A percentile compares a stretch with the other conserved stretches of the same genome.
These are phyloP conservation scores for Philopedon plagiatum DNA, from an alignment of 2,888 invertebrate genomes.

Conservation along the genomic window DNA sequence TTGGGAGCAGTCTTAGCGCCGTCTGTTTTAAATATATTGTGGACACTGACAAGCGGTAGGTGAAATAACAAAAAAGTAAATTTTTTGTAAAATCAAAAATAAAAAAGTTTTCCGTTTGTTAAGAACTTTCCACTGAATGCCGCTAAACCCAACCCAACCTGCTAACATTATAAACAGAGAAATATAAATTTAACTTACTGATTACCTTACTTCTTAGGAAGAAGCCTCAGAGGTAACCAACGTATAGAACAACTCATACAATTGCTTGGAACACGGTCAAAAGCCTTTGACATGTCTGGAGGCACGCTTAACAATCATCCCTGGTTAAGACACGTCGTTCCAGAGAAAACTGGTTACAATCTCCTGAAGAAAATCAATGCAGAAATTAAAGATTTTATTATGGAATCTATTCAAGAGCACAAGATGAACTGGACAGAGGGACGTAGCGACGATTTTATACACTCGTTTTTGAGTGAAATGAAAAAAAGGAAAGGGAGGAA, in stretches of 20 bases:
- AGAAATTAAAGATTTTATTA: slow-evolving; percentile 72
- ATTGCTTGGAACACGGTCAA: slow-evolving; percentile 70
- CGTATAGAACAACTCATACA: slow-evolving; percentile 68
- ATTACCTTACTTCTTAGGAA: slow-evolving; percentile 25
- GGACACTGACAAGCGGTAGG: slow-evolving; percentile 73
- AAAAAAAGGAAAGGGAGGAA: slow-evolving; percentile 61
- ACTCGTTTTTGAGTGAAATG: slow-evolving; percentile 76
- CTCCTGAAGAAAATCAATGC: slow-evolving; percentile 72
- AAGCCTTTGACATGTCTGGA: slow-evolving; percentile 69
- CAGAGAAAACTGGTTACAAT: slow-evolving; percentile 75
- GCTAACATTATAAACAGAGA: too few species aligned
- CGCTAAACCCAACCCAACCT: too few species aligned
- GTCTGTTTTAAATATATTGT: slow-evolving; percentile 77
- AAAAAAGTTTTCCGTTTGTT: not conserved
- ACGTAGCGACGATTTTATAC: slow-evolving; percentile 74
- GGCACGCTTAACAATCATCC: slow-evolving; percentile 74
- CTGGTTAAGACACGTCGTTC: slow-evolving; percentile 75
- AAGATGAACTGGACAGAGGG: slow-evolving; percentile 65
- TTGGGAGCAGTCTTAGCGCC: slow-evolving; percentile 69
- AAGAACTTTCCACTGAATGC: too few species aligned
- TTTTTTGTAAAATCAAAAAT: not conserved
- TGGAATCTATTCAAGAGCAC: slow-evolving; percentile 74
- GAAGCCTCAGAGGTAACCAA: slow-evolving; percentile 68
- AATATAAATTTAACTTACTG: too few species aligned
- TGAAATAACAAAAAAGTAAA: not conserved